phyloP scores from a whole-genome alignment of 1,140 invertebrate genomes.

The Drosophila azteca region DNA sequence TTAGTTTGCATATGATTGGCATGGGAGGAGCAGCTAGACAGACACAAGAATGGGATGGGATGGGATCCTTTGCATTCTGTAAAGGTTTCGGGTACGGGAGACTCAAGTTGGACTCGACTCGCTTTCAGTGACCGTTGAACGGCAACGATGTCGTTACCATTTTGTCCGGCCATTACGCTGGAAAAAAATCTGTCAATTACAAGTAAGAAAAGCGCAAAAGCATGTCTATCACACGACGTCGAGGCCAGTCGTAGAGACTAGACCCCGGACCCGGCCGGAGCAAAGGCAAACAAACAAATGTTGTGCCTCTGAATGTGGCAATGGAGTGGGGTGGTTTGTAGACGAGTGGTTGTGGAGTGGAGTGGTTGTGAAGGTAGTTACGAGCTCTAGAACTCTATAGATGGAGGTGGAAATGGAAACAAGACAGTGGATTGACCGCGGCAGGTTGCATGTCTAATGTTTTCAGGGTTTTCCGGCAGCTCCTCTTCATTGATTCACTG shows the following conservation, averaged over 20 bases:
- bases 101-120: slow-evolving; percentile 29
- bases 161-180: slow-evolving; percentile 67
- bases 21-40: neutral
- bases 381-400: neutral
- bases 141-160: slow-evolving; percentile 62
- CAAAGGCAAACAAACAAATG: slow-evolving; percentile 42
- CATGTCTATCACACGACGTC: slow-evolving; percentile 61
- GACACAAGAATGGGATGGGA: slow-evolving; percentile 2
- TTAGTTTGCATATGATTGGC: slow-evolving; percentile 46
- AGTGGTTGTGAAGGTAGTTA: slow-evolving; percentile 19
- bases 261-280: neutral
- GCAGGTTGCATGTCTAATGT: slow-evolving; percentile 35
- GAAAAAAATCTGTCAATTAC: slow-evolving; percentile 78
- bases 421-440: slow-evolving; percentile 41
- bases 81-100: neutral
- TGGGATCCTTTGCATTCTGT: slow-evolving; percentile 21
- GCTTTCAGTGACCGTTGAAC: slow-evolving; percentile 22
- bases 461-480: slow-evolving; percentile 3
- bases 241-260: slow-evolving; percentile 9
- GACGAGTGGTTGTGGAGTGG: neutral
- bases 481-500: no score
- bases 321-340: neutral
- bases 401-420: slow-evolving; percentile 16
- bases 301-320: slow-evolving; percentile 1
- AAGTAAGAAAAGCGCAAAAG: slow-evolving; percentile 73